Evolutionary conservation across 2,797 vertebrate species (phyloP).

Genomic region (Pagetopsis macropterus): DNA sequence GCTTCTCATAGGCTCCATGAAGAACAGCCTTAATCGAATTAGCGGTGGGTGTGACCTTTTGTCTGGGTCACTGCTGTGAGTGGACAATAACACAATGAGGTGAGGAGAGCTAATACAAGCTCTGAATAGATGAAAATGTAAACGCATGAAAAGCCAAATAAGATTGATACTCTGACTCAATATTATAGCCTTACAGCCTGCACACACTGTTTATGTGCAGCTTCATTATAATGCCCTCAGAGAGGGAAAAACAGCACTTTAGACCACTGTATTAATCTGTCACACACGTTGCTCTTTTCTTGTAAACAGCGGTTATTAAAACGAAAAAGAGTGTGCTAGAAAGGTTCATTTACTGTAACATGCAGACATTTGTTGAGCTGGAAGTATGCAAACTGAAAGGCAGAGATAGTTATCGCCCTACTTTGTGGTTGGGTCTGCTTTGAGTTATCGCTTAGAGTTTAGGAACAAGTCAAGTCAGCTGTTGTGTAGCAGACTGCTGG

Average conservation of each 20-base stretch:
- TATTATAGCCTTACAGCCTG: conserved; percentile 11
- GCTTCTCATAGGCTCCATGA: conserved; percentile 33
- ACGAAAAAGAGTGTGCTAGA: neutral
- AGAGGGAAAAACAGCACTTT: conserved; percentile 16
- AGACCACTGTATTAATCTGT: conserved; percentile 21
- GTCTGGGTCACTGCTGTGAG: conserved; percentile 63
- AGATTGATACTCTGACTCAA: conserved; percentile 11
- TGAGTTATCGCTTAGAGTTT: conserved; percentile 54
- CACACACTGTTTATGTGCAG: conserved; percentile 8
- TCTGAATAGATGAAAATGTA: conserved; percentile 17
- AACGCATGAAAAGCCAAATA: conserved; percentile 17
- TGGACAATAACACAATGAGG: conserved; percentile 55
- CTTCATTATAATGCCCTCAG: conserved; percentile 33
- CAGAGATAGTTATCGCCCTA: conserved; percentile 37
- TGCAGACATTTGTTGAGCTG: conserved; percentile 25
- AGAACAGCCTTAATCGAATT: conserved; percentile 71
- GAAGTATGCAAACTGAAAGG: conserved; percentile 36
- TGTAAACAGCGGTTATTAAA: conserved; percentile 11
- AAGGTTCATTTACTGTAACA: conserved; percentile 22
- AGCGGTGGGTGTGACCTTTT: conserved; percentile 65
- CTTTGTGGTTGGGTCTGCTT: conserved; percentile 54
- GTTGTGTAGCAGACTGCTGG: conserved; percentile 33
- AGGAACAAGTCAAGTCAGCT: conserved; percentile 40
- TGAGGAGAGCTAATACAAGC: conserved; percentile 35
- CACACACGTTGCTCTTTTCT: conserved; percentile 21